Evolutionary conservation across 2,113 vertebrate genomes (phyloP).

Genomic region (Tyrannus savana): DNA sequence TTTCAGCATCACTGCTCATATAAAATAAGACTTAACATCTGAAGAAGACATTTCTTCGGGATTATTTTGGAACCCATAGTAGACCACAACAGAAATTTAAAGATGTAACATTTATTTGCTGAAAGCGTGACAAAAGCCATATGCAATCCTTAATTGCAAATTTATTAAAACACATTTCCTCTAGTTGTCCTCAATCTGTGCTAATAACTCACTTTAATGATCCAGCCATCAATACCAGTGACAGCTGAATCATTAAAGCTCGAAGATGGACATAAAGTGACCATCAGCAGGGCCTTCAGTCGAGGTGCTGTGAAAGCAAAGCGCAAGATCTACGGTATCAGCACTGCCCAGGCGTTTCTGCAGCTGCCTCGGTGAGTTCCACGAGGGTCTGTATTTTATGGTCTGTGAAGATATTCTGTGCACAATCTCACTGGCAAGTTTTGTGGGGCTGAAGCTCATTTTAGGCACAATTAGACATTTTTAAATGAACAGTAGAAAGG

Average conservation of each 20-base stretch:
- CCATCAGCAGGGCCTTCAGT: background rate
- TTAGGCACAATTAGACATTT: background rate
- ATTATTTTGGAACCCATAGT: background rate
- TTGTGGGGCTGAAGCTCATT: background rate
- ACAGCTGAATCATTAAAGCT: background rate
- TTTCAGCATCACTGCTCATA: background rate
- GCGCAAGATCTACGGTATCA: background rate
- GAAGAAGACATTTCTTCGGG: background rate
- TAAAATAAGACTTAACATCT: background rate
- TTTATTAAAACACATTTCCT: background rate
- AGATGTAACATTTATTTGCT: background rate
- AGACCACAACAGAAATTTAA: background rate
- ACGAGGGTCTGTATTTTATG: accelerated
- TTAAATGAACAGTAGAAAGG: background rate
- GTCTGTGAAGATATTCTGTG: background rate
- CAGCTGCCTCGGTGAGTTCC: background rate
- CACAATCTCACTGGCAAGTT: background rate
- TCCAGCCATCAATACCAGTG: background rate
- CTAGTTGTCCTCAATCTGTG: background rate
- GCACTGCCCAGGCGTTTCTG: background rate
- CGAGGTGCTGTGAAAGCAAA: background rate
- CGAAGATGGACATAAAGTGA: background rate
- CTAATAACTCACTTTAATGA: background rate
- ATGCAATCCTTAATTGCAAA: background rate
- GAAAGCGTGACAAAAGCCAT: background rate